Base-by-base conservation (phyloP, 2,888 invertebrate genomes). In the Ornithoptera priamus region DNA sequence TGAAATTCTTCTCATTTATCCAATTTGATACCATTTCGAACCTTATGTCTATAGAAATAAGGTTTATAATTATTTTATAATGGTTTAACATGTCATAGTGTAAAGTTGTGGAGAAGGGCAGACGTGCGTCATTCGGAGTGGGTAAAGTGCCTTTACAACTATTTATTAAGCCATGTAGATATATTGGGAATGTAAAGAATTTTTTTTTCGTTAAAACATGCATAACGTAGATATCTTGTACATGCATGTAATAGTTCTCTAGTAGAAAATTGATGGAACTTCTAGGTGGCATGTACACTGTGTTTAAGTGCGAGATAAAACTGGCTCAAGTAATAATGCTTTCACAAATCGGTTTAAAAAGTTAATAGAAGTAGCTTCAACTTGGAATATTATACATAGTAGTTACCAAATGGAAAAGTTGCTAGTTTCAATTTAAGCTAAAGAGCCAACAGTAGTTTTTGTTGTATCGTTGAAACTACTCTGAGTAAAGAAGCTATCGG, bases 121-220 rank as follows among this genome's bases (percentile, higher is more conserved):
- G 69, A 71, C 71, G 70, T 72, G 73, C 73, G 77, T 76, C 75
- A 77, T 74, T 76, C 72, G 68, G 74, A 75, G 69, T 70, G 70
- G 68, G 72, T 74, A 76, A 77, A 80, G 76, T 77, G 77, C 75
- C 75, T 77, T 76, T 76, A 74, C 76, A 74, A 71, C 76, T 81
- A 78, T 79, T 79, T 80, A 81, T 81, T 81, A 79, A 76, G 76
- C 74, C 69, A 78, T 80, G 76, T 75, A 78, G 78, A 77, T 81
- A 77, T 76, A 75, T 77, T 69, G 73, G 74, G 74, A 77, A 76
- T 76, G 75, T 77, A 72, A 72, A 74, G 74, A 77, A 75, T 73
- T 74, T 76, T 74, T 63, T 63, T 57, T 58, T 10, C 5, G 39
- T 61, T 57, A 59, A 67, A 68, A 59, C 39, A 30, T 62, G 24